Percentiles rank a stretch among this genome's conserved stretches.
These are phyloP conservation scores for Triplophysa bombifrons DNA, from an alignment of 2,797 vertebrate species.

Conservation along the genomic window DNA sequence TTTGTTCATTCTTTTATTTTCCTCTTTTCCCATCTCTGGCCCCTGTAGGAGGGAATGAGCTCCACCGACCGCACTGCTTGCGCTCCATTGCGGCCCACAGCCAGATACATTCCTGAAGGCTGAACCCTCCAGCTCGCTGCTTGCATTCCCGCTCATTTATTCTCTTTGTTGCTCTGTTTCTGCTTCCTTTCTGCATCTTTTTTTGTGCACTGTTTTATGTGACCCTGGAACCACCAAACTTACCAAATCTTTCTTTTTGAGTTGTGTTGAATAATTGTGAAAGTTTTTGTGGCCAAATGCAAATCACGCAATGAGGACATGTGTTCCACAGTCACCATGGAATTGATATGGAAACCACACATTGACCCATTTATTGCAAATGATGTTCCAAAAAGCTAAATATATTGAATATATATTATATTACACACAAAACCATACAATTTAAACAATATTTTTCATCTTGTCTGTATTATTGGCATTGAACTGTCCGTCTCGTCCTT, in stretches of 20 bases:
- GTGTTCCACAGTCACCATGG: not conserved
- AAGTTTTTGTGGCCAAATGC: not conserved
- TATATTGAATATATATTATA: too few relatives aligned
- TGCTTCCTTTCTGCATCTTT: not conserved
- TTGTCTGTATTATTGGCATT: not conserved
- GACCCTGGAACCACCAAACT: slow-evolving; percentile 1
- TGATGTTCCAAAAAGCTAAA: not conserved
- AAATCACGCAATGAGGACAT: slow-evolving; percentile 19
- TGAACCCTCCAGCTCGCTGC: slow-evolving; percentile 65
- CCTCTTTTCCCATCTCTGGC: slow-evolving; percentile 72
- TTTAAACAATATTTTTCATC: not conserved
- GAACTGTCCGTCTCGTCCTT: slow-evolving; percentile 22
- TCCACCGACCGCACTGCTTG: slow-evolving; percentile 73
- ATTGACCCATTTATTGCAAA: not conserved
- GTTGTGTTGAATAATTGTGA: not conserved
- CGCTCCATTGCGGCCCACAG: slow-evolving; percentile 67
- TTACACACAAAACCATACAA: too few relatives aligned
- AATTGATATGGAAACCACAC: not conserved
- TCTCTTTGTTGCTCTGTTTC: slow-evolving; percentile 9
- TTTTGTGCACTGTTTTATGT: not conserved
- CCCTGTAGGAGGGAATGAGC: slow-evolving; percentile 72
- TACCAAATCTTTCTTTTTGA: not conserved
- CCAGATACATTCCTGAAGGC: slow-evolving; percentile 82
- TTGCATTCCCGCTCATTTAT: slow-evolving; percentile 57
- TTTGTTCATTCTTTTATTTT: slow-evolving; percentile 52